phyloP scores from a whole-genome alignment of 1,140 invertebrate species.

The Asbolus verrucosus region DNA sequence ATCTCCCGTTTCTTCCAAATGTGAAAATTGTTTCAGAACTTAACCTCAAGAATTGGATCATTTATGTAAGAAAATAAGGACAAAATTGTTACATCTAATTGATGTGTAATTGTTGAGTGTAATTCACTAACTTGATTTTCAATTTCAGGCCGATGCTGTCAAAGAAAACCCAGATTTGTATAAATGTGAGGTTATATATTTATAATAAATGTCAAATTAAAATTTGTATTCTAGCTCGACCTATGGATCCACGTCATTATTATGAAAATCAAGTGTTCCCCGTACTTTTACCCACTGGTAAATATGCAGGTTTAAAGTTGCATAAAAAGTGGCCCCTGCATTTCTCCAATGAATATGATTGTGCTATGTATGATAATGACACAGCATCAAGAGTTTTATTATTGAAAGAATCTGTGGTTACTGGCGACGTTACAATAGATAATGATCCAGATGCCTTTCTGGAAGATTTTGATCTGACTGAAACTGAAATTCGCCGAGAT shows the following conservation, averaged over 20 bases:
- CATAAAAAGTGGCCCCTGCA: conserved; percentile 53
- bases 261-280: conserved; percentile 53
- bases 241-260: conserved; percentile 50
- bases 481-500: conserved; percentile 61
- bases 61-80: conserved; percentile 57
- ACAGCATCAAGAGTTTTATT: conserved; percentile 40
- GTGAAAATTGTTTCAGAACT: conserved; percentile 51
- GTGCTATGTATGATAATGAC: conserved; percentile 55
- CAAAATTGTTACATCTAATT: neutral
- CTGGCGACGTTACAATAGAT: conserved; percentile 64
- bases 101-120: neutral
- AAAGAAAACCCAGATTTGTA: conserved; percentile 51
- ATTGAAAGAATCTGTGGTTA: neutral
- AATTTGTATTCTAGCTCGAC: conserved; percentile 43
- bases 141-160: conserved; percentile 57
- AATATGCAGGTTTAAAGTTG: conserved; percentile 51
- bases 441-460: conserved; percentile 54
- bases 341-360: conserved; percentile 56
- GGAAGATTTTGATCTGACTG: conserved; percentile 42
- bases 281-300: conserved; percentile 53
- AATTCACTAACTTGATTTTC: conserved; percentile 12
- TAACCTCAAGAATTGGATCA: conserved; percentile 52
- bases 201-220: neutral
- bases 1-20: conserved; percentile 10
- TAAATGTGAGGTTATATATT: conserved; percentile 50